phyloP scores from a whole-genome alignment of 2,797 vertebrate species.

The Enoplosus armatus region DNA sequence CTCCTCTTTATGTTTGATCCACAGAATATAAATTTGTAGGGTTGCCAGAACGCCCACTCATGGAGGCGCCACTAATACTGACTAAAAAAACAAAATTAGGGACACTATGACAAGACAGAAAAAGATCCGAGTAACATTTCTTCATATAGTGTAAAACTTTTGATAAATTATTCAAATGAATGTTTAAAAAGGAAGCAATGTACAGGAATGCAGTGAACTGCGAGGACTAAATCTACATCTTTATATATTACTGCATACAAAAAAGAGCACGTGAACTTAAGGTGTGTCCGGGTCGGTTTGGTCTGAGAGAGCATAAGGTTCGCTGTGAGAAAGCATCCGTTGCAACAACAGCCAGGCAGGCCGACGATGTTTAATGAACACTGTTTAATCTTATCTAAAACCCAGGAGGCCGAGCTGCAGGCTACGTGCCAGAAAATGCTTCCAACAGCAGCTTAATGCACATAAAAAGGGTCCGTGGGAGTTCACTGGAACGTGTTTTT shows the following conservation, averaged over 20 bases:
- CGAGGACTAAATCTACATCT: constrained; percentile 14
- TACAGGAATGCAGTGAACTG: constrained; percentile 11
- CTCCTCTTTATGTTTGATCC: constrained; percentile 20
- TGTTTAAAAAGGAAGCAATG: constrained; percentile 31
- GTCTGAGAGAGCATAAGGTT: constrained; percentile 62
- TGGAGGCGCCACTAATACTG: background rate
- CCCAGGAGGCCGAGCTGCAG: constrained; percentile 35
- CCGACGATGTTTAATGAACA: constrained; percentile 36
- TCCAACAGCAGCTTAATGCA: constrained; percentile 37
- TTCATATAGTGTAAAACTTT: constrained; percentile 26
- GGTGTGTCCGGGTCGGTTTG: constrained; percentile 59
- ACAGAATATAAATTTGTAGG: constrained; percentile 5
- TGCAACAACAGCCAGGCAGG: constrained; percentile 14
- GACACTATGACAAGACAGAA: constrained; percentile 24
- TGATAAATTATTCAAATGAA: constrained; percentile 37
- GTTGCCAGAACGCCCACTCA: constrained; percentile 15
- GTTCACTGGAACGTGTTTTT: constrained; percentile 3
- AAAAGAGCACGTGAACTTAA: constrained; percentile 47
- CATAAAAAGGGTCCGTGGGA: constrained; percentile 21
- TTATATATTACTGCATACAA: constrained; percentile 48
- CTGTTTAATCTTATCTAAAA: constrained; percentile 24
- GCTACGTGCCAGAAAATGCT: constrained; percentile 13
- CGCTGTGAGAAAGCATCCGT: constrained; percentile 50
- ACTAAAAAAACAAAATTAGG: background rate
- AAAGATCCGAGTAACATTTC: background rate